Evolutionary conservation across 2,888 invertebrate genomes (phyloP).

Genomic region (Epinotia nisella): DNA sequence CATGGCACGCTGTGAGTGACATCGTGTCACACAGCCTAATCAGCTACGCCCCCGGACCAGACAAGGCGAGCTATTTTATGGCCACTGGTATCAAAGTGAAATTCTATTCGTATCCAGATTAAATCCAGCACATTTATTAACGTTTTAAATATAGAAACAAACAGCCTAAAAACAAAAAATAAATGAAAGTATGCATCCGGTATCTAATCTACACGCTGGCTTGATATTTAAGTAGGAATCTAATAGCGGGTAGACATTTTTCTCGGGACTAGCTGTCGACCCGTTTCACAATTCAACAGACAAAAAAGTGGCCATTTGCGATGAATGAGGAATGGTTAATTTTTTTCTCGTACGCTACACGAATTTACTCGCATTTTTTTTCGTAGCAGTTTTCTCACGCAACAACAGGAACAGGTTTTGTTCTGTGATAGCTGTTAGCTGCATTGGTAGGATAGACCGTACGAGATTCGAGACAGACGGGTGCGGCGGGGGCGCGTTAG

Average conservation of each 20-base stretch:
- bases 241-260: conserved; percentile 5
- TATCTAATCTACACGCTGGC: neutral
- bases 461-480: conserved; percentile 59
- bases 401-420: conserved; percentile 42
- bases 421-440: conserved; percentile 21
- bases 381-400: conserved; percentile 33
- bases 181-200: neutral
- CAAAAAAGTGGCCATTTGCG: conserved; percentile 23
- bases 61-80: conserved; percentile 34
- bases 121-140: neutral
- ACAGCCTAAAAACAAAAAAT: neutral
- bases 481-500: conserved; percentile 65
- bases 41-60: conserved; percentile 42
- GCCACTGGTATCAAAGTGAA: conserved; percentile 8
- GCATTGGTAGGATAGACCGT: conserved; percentile 42
- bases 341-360: conserved; percentile 18
- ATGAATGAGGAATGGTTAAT: conserved; percentile 8
- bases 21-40: conserved; percentile 36
- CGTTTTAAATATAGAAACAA: neutral
- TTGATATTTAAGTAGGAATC: neutral
- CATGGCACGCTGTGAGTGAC: conserved; percentile 38
- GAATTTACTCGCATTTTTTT: conserved; percentile 17
- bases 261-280: conserved; percentile 5
- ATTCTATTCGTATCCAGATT: neutral
- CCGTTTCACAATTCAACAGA: conserved; percentile 19